phyloP scores from a whole-genome alignment of 2,888 invertebrate genomes.

The Zygothrica quintamaculata region DNA sequence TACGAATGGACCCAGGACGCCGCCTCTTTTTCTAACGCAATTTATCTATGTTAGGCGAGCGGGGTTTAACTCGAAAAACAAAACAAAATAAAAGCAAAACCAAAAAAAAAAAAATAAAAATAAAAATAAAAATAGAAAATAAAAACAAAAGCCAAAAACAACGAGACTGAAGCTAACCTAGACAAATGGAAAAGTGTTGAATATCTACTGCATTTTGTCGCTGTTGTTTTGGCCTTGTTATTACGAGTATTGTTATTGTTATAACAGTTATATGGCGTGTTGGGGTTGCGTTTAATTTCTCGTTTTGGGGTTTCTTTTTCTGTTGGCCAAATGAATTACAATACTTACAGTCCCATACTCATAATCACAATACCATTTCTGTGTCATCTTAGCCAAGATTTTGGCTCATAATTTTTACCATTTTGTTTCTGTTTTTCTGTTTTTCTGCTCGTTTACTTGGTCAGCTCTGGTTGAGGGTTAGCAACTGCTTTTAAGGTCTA shows the following conservation, averaged over 20 bases:
- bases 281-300: conserved; percentile 67
- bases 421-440: conserved; percentile 34
- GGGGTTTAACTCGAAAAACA: conserved; percentile 17
- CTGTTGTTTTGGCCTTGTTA: conserved; percentile 33
- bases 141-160: conserved; percentile 14
- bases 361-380: conserved; percentile 52
- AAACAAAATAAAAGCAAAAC: not conserved
- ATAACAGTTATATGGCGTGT: conserved; percentile 31
- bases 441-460: conserved; percentile 29
- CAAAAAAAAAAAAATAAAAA: conserved; percentile 15
- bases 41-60: conserved; percentile 74
- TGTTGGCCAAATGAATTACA: conserved; percentile 69
- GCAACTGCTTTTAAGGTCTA: conserved; percentile 38
- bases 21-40: conserved; percentile 80
- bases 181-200: conserved; percentile 73
- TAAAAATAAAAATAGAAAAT: not conserved
- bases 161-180: conserved; percentile 45
- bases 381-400: conserved; percentile 42
- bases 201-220: conserved; percentile 74
- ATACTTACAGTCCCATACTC: conserved; percentile 42
- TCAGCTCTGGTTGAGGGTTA: not conserved
- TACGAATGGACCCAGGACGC: conserved; percentile 78
- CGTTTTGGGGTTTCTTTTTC: conserved; percentile 36
- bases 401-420: conserved; percentile 69
- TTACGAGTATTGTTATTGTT: conserved; percentile 19